phyloP scores from a whole-genome alignment of 2,888 invertebrate genomes.

The Dasysyrphus albostriatus region DNA sequence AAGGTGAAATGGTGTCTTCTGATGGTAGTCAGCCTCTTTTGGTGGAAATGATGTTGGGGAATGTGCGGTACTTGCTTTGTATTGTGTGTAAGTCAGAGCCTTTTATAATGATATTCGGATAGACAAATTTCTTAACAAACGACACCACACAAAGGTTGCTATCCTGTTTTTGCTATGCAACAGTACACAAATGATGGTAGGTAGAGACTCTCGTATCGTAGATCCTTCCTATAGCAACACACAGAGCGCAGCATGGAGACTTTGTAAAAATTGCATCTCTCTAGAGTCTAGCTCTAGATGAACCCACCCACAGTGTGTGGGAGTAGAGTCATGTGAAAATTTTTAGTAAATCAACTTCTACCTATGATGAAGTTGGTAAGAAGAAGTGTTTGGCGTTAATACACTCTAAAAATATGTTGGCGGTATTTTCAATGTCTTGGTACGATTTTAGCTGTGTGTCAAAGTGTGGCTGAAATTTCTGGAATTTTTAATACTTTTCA shows the following conservation, averaged over 20 bases:
- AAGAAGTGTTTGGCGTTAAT: neutral
- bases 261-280: slow-evolving; percentile 3
- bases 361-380: neutral
- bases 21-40: slow-evolving; percentile 4
- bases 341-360: neutral
- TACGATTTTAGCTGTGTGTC: too few relatives aligned
- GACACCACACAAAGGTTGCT: slow-evolving; percentile 46
- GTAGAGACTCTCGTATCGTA: neutral
- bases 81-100: slow-evolving; percentile 43
- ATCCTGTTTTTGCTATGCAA: slow-evolving; percentile 4
- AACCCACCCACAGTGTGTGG: neutral
- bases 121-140: slow-evolving; percentile 72
- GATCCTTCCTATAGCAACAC: slow-evolving; percentile 20
- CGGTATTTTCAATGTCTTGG: too few relatives aligned
- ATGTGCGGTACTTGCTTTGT: slow-evolving; percentile 24
- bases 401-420: neutral
- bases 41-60: neutral
- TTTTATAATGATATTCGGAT: slow-evolving; percentile 69
- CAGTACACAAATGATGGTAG: neutral
- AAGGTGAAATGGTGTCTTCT: slow-evolving; percentile 23
- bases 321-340: neutral
- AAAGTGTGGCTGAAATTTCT: too few relatives aligned
- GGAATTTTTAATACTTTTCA: too few relatives aligned
- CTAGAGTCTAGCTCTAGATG: neutral
- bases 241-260: slow-evolving; percentile 23